Percentiles rank a stretch among this genome's conserved stretches.
These are phyloP conservation scores for Hoplodrina ambigua DNA, from an alignment of 2,888 invertebrate species.

Conservation along the genomic window DNA sequence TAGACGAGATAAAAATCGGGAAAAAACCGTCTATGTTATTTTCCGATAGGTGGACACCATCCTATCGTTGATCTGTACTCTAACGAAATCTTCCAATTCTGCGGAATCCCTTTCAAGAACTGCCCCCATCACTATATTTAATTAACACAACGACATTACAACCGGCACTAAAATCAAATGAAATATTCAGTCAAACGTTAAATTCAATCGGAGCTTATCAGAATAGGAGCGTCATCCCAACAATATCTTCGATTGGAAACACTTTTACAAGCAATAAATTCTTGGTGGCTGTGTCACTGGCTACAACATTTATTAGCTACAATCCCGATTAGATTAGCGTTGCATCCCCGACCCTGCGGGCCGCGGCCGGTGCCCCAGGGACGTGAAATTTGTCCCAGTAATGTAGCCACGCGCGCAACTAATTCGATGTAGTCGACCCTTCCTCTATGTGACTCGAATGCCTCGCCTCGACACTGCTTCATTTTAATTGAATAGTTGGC, in stretches of 20 bases:
- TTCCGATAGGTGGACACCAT: slow-evolving; percentile 6
- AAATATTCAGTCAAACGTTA: slow-evolving; percentile 82
- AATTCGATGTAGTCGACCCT: slow-evolving; percentile 86
- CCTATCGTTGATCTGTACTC: slow-evolving; percentile 8
- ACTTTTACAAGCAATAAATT: slow-evolving; percentile 91
- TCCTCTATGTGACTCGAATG: slow-evolving; percentile 88
- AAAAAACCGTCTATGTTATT: background rate
- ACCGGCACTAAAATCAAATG: slow-evolving; percentile 71
- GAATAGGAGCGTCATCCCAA: slow-evolving; percentile 81
- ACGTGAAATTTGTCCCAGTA: slow-evolving; percentile 88
- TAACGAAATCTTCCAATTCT: slow-evolving; percentile 23
- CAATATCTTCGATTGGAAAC: slow-evolving; percentile 89
- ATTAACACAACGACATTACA: slow-evolving; percentile 70
- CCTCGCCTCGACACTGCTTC: slow-evolving; percentile 82
- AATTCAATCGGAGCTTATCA: slow-evolving; percentile 86
- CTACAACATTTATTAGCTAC: slow-evolving; percentile 90
- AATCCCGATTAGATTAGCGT: slow-evolving; percentile 90
- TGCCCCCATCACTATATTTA: slow-evolving; percentile 60
- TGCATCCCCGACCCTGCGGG: slow-evolving; percentile 80
- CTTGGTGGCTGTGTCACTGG: slow-evolving; percentile 83
- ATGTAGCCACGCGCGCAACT: slow-evolving; percentile 89
- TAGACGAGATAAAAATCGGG: background rate
- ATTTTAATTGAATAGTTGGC: slow-evolving; percentile 90
- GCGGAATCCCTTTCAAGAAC: slow-evolving; percentile 23
- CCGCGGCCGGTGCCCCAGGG: slow-evolving; percentile 77